Percentiles rank a stretch among this genome's conserved stretches.
phyloP scores from a whole-genome alignment of 1,140 invertebrate genomes.

The Neodiprion fabricii region DNA sequence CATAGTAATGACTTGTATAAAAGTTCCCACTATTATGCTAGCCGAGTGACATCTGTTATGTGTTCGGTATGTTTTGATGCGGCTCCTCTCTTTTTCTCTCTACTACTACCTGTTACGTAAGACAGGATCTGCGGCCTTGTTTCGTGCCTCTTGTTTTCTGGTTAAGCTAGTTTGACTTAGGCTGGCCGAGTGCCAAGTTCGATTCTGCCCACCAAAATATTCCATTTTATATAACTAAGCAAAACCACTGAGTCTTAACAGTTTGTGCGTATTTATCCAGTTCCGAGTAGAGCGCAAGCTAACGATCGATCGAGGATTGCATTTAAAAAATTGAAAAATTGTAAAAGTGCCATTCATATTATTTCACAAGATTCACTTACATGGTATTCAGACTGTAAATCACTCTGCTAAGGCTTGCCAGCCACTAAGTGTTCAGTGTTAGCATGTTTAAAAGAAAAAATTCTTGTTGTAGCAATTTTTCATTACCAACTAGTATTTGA shows the following conservation, averaged over 20 bases:
- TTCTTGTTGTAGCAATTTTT: no score
- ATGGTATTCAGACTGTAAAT: no score
- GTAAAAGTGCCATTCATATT: not conserved
- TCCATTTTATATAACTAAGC: conserved; percentile 54
- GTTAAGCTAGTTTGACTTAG: conserved; percentile 50
- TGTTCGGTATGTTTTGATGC: conserved; percentile 22
- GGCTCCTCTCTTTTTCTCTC: conserved; percentile 20
- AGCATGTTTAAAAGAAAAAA: no score
- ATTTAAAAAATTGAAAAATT: not conserved
- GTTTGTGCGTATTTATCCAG: not conserved
- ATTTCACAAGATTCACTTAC: not conserved
- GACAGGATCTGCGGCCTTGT: conserved; percentile 41
- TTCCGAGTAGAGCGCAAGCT: not conserved
- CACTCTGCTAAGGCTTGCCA: no score
- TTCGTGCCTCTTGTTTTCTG: conserved; percentile 51
- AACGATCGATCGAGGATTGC: not conserved
- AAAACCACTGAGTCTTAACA: not conserved
- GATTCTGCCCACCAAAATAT: conserved; percentile 53
- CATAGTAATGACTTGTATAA: conserved; percentile 41
- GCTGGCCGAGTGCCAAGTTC: conserved; percentile 52
- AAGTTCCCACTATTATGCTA: conserved; percentile 30
- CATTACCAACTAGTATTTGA: no score
- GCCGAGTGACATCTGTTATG: conserved; percentile 10
- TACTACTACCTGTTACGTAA: conserved; percentile 53
- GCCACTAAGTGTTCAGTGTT: no score